Evolutionary conservation across 2,797 vertebrate genomes (phyloP), one percentile per base, ranked within the genome.

Genomic region (Lindbergichthys nudifrons): DNA sequence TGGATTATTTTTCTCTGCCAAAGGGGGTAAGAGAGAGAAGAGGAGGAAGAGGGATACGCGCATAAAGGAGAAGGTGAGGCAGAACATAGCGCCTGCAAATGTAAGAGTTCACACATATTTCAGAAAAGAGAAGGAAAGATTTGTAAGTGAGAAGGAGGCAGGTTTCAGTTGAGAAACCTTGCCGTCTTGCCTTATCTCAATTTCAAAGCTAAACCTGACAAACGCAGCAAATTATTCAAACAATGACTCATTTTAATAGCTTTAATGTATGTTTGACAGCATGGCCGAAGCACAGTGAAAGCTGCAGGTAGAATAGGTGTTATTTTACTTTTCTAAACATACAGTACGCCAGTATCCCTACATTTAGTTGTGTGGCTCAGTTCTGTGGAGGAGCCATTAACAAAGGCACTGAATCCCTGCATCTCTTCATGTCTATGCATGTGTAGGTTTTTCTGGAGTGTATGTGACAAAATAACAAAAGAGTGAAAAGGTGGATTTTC

Each of bases 41-140:
- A 65, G 58, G n/a, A 64, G 66, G 23, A 68, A 65, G 64, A 78
- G 52, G 61, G 63, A 79, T 71, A 74, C 1, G 0, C 21, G 41
- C 58, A 63, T 57, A 73, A 84, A 82, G 70, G 57, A 61, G 43
- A 80, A 77, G 77, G 58, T 16, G 21, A 82, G 42, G 74, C 60
- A 78, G 84, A 83, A 73, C 64, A 65, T 61, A 76, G 70, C 48
- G 5, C 56, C 75, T 80, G 65, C 48, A 79, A 80, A 83, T 82
- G 63, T 81, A 59, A 59, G 53, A 67, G 79, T 84, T 89, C 76
- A 84, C 81, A 85, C 70, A 65, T 82, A 88, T 85, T 86, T 83
- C 71, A 48, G 73, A 54, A 66, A 66, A 54, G 58, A 23, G 65
- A 65, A 64, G 23, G 6, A 66, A 59, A 65, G 73, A 70, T 53